Evolutionary conservation across 2,888 invertebrate genomes (phyloP), one percentile per base, ranked within the genome.

Genomic region (Hypolimnas misippus): DNA sequence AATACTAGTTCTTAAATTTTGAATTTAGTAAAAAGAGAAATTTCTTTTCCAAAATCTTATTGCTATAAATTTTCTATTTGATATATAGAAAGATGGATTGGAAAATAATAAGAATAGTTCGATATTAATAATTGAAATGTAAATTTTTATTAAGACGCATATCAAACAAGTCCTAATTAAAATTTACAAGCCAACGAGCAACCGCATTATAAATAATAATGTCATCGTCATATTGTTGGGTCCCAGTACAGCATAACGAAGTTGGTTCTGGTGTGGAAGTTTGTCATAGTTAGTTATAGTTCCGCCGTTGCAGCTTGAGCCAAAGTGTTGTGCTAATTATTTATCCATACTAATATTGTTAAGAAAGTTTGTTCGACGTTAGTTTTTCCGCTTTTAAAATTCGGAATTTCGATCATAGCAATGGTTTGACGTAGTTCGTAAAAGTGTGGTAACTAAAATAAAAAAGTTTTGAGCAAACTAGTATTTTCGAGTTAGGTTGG

Each of bases 281-380:
- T 68, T 63, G 64, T 69, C 68, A 64, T 59, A 68, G 69, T 68
- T 66, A 62, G 63, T 66, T 60, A 61, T 58, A 62, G 68, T 67
- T 64, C 61, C 58, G 55, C 57, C 57, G 57, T 29, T 58, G 63
- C 65, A 62, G 62, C 62, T 59, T 57, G 53, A 49, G 60, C 49
- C 62, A 57, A 65, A 67, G 66, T 65, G 67, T 69, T 67, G 63
- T 66, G 68, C 60, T 69, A 68, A 69, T 69, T 69, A 66, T 64
- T 69, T 64, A 69, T 68, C 62, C 57, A 66, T 63, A 68, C 66
- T 66, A 67, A 69, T 66, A 64, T 53, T 68, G 63, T 66, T 66
- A 61, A 21, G 40, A 33, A 56, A 62, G 29, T 67, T 62, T 52
- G 58, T 49, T 57, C 42, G 29, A 60, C 21, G 38, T 52, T 52